Conservation (phyloP, 2,113 vertebrate genomes). For the Hiodon alosoides region DNA sequence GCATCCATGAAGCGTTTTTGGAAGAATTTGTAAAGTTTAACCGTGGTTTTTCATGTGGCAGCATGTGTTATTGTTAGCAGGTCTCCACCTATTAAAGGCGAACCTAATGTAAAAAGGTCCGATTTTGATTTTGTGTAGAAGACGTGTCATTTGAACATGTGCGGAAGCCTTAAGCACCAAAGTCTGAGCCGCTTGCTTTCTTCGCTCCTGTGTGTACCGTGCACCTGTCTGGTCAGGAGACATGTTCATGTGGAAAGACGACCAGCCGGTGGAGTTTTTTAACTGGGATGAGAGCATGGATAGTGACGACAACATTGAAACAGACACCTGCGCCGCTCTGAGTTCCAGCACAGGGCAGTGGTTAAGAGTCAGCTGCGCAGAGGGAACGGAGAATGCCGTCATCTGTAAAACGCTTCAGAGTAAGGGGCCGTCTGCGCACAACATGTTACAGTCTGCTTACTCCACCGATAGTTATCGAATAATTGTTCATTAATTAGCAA, state of each 20-base stretch:
- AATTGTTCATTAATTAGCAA: too few relatives aligned
- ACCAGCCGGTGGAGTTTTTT: slow-evolving; percentile 56
- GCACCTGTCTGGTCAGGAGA: slow-evolving; percentile 55
- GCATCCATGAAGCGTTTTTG: not conserved
- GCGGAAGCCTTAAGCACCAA: too few relatives aligned
- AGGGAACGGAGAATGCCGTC: slow-evolving; percentile 62
- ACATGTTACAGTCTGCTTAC: not conserved
- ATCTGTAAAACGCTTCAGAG: slow-evolving; percentile 68
- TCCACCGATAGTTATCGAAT: too few relatives aligned
- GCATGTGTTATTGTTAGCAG: not conserved
- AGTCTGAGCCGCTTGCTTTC: too few relatives aligned
- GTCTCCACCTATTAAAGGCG: too few relatives aligned
- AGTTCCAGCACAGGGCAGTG: slow-evolving; percentile 68
- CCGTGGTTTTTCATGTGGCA: not conserved
- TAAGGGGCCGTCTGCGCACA: slow-evolving; percentile 46
- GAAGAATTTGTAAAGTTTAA: not conserved
- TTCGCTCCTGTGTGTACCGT: too few relatives aligned
- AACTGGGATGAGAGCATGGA: slow-evolving; percentile 64
- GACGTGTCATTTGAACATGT: too few relatives aligned
- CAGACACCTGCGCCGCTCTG: slow-evolving; percentile 71
- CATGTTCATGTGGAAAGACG: slow-evolving; percentile 68
- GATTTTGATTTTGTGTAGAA: too few relatives aligned
- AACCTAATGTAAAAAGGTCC: too few relatives aligned
- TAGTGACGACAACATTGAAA: slow-evolving; percentile 30
- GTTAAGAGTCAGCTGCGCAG: slow-evolving; percentile 66